Conservation (phyloP, 2,113 vertebrate species). For the Pygoscelis antarcticus region DNA sequence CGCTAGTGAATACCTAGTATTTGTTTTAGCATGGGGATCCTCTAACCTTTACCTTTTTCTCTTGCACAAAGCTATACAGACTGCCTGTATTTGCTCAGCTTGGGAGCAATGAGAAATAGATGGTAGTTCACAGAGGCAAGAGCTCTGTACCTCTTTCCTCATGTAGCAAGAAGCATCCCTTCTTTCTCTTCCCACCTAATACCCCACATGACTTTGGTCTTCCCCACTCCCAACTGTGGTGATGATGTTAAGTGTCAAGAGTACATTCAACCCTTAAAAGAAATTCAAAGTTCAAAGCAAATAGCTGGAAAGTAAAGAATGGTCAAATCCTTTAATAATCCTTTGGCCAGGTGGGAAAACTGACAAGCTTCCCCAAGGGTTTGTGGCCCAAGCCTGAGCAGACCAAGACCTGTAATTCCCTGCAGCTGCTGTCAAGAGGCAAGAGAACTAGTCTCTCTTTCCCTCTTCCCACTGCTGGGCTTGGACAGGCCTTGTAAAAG, state of each 20-base stretch:
- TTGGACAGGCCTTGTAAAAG: background rate
- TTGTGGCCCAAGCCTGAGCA: background rate
- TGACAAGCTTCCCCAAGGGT: background rate
- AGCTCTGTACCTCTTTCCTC: background rate
- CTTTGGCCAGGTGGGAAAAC: background rate
- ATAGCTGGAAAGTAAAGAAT: background rate
- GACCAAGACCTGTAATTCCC: background rate
- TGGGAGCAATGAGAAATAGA: background rate
- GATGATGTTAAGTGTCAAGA: background rate
- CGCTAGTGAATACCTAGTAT: background rate
- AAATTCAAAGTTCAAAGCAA: background rate
- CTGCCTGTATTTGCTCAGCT: background rate
- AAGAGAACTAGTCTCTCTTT: background rate
- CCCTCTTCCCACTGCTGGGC: background rate
- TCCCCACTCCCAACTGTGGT: background rate
- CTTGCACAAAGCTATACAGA: background rate
- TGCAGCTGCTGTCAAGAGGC: background rate
- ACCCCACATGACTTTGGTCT: background rate
- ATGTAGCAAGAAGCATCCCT: background rate
- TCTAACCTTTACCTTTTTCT: background rate
- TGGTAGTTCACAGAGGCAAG: background rate
- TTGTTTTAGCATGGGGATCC: background rate
- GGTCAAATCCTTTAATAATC: background rate
- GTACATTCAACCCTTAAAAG: background rate
- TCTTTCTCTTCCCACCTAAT: background rate